phyloP scores from a whole-genome alignment of 1,140 invertebrate species.

The Drosophila nigromelanica region DNA sequence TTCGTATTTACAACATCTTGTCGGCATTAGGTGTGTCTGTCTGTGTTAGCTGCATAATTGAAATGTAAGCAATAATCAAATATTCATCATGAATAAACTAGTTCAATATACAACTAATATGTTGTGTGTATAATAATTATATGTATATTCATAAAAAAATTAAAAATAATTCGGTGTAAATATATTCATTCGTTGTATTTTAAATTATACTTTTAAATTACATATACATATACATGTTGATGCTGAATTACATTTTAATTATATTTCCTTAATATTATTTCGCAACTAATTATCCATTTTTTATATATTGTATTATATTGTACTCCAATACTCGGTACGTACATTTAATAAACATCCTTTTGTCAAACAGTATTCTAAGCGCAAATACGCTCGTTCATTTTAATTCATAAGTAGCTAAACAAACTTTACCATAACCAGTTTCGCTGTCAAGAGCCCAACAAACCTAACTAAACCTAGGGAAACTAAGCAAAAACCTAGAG shows the following conservation, averaged over 20 bases:
- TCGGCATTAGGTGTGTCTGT: slow-evolving; percentile 61
- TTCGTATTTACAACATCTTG: slow-evolving; percentile 65
- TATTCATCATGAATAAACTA: slow-evolving; percentile 74
- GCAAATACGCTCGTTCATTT: no score
- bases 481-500: slow-evolving; percentile 63
- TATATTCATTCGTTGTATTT: slow-evolving; percentile 82
- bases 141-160: slow-evolving; percentile 76
- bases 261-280: slow-evolving; percentile 64
- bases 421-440: slow-evolving; percentile 50
- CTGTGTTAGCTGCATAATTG: slow-evolving; percentile 64
- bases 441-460: slow-evolving; percentile 57
- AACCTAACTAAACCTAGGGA: slow-evolving; percentile 70
- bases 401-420: no score
- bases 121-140: slow-evolving; percentile 63
- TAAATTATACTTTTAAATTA: slow-evolving; percentile 71
- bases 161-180: slow-evolving; percentile 76
- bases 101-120: slow-evolving; percentile 76
- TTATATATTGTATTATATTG: slow-evolving; percentile 45
- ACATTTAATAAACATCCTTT: slow-evolving; percentile 24
- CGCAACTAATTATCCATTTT: slow-evolving; percentile 61
- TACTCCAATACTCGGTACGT: slow-evolving; percentile 54
- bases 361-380: no score
- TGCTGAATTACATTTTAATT: slow-evolving; percentile 61
- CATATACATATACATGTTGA: slow-evolving; percentile 34
- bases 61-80: slow-evolving; percentile 77